These are phyloP conservation scores for Lepus townsendii DNA, from an alignment of 2,797 vertebrate species.

Conservation along the genomic window DNA sequence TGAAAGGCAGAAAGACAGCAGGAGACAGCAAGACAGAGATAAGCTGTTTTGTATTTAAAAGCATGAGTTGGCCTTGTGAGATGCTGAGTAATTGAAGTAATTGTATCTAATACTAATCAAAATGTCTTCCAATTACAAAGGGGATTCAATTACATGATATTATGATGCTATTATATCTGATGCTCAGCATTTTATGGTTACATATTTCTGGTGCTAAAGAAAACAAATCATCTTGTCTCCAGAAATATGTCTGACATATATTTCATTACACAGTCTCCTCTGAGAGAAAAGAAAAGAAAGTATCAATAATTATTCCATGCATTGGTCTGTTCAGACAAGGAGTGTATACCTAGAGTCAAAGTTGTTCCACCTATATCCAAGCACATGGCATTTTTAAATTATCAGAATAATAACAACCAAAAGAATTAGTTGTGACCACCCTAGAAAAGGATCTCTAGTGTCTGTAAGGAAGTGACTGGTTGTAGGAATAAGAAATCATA, in stretches of 20 bases:
- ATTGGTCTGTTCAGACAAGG: background rate
- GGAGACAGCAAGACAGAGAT: too few relatives aligned
- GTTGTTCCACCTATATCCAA: background rate
- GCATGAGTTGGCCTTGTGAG: constrained; percentile 77
- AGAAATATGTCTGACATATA: too few relatives aligned
- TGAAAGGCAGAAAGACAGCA: too few relatives aligned
- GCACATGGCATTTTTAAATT: background rate
- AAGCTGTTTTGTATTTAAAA: constrained; percentile 73
- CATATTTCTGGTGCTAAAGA: constrained; percentile 66
- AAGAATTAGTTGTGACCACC: background rate
- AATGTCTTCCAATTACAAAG: constrained; percentile 79
- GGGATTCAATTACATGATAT: constrained; percentile 74
- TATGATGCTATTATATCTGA: constrained; percentile 78
- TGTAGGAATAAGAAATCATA: constrained; percentile 17
- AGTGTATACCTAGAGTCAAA: background rate
- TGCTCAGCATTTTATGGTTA: constrained; percentile 66
- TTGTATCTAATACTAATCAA: constrained; percentile 79
- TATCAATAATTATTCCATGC: constrained; percentile 18
- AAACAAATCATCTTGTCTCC: constrained; percentile 21
- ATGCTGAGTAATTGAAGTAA: constrained; percentile 74
- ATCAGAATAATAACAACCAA: constrained; percentile 17
- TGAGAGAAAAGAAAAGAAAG: constrained; percentile 17
- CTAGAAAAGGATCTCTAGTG: background rate
- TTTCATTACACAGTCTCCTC: too few relatives aligned
- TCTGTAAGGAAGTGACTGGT: background rate